Percentiles rank a stretch among this genome's conserved stretches.
Evolutionary conservation across 2,113 vertebrate species (phyloP).

Genomic region (Addax nasomaculatus): DNA sequence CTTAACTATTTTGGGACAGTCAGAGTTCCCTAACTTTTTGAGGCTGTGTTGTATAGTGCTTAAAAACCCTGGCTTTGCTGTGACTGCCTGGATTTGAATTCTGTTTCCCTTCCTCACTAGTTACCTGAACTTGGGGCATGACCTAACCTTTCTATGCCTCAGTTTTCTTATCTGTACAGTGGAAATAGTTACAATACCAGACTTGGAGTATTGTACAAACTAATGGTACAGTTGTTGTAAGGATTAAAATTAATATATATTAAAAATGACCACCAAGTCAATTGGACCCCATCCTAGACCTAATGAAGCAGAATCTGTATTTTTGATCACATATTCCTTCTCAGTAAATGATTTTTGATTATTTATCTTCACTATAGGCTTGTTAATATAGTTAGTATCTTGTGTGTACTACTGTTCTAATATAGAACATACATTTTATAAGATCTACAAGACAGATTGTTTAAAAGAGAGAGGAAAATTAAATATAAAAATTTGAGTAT

Average conservation of each 20-base stretch:
- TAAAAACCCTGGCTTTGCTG: neutral
- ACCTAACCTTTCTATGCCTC: neutral
- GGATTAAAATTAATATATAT: neutral
- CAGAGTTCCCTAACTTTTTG: neutral
- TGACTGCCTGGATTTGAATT: neutral
- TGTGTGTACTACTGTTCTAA: neutral
- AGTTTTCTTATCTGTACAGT: neutral
- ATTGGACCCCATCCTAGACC: neutral
- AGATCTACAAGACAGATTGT: neutral
- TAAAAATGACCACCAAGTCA: neutral
- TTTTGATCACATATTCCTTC: neutral
- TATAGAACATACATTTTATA: neutral
- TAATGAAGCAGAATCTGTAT: neutral
- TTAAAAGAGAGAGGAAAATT: neutral
- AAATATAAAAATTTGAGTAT: neutral
- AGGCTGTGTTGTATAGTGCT: neutral
- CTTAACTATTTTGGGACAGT: neutral
- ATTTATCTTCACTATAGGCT: neutral
- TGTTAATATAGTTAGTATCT: neutral
- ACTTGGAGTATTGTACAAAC: neutral
- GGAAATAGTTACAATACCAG: neutral
- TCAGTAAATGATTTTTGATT: neutral
- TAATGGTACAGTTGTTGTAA: neutral
- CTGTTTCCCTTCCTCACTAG: neutral
- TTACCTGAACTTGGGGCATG: neutral